Base-by-base conservation (phyloP, 2,888 invertebrate species). In the Cantharis lateralis region DNA sequence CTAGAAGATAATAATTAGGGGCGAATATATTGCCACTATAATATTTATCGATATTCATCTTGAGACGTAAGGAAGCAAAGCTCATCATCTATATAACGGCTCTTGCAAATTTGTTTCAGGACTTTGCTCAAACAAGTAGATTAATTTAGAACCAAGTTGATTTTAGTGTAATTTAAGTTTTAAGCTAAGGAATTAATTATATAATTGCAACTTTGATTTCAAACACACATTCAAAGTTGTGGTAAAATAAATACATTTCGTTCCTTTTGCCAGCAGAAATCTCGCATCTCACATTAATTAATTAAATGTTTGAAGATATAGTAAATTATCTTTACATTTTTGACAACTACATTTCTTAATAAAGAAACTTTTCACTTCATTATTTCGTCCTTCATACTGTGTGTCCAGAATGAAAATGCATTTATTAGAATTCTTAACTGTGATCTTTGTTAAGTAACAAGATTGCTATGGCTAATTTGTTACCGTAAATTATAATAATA, bases 111-210 rank as follows among this genome's bases (percentile, higher is more conserved):
- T 66, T 66, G 64, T 66, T 66, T 66, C 20, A 16, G 11, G 20
- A 66, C 64, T 66, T 66, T 66, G 9, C 64, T 66, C 64, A 66
- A 15, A 66, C 64, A 20, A 66, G 20, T 66, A 66, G 24, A 66
- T 66, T 66, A 66, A 66, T 66, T 66, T 66, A 48, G 48, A 48
- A 48, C 48, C 48, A n/a, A 66, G 64, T 66, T 66, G 64, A 66
- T 66, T 66, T 16, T 66, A 66, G 64, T 20, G 64, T 66, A 66
- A 66, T 66, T 66, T 66, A 16, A 66, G 24, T n/a, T 66, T 66
- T 66, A 66, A 66, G 64, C 64, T 66, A 66, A 66, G 24, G 13
- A 66, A 48, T 48, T 48, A 48, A 48, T 48, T 48, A 48, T 48
- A 48, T 48, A 48, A 48, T 48, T 48, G 48, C n/a, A 48, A 48